phyloP scores from a whole-genome alignment of 2,797 vertebrate genomes.

The Sternarchorhynchus goeldii region DNA sequence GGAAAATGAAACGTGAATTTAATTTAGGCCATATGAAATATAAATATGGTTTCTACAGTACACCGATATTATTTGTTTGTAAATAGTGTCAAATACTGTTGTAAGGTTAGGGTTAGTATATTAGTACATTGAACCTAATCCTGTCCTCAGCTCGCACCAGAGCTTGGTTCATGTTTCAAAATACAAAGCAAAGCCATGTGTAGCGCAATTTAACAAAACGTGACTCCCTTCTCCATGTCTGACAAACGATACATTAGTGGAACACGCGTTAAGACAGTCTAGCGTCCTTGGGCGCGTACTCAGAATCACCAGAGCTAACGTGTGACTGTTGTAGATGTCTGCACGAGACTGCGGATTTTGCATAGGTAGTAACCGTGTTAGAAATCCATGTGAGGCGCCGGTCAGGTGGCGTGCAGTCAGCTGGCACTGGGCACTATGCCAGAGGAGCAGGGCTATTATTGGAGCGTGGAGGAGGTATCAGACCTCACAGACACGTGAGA shows the following conservation, averaged over 20 bases:
- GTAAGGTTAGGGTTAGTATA: too few relatives aligned
- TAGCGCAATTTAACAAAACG: conserved; percentile 61
- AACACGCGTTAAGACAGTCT: conserved; percentile 29
- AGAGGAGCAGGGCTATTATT: conserved; percentile 76
- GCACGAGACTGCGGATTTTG: conserved; percentile 74
- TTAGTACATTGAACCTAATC: not conserved
- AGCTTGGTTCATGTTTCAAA: conserved; percentile 11
- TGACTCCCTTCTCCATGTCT: conserved; percentile 55
- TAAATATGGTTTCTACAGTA: too few relatives aligned
- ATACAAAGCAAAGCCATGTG: conserved; percentile 29
- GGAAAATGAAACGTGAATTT: not conserved
- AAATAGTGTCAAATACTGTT: too few relatives aligned
- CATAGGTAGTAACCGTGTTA: conserved; percentile 72
- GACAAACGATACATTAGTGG: conserved; percentile 5
- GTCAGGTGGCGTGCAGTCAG: conserved; percentile 79
- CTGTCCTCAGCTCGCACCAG: conserved; percentile 1
- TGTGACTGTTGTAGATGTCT: conserved; percentile 55
- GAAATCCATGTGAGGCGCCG: conserved; percentile 78
- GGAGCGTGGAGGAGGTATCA: conserved; percentile 73
- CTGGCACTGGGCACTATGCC: conserved; percentile 72
- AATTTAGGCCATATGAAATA: too few relatives aligned
- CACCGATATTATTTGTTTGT: too few relatives aligned
- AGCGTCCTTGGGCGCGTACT: conserved; percentile 46
- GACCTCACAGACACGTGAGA: conserved; percentile 77
- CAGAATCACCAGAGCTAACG: conserved; percentile 58